Percentiles rank a stretch among this genome's conserved stretches.
phyloP scores from a whole-genome alignment of 1,140 invertebrate genomes.

The Epicauta chinensis region DNA sequence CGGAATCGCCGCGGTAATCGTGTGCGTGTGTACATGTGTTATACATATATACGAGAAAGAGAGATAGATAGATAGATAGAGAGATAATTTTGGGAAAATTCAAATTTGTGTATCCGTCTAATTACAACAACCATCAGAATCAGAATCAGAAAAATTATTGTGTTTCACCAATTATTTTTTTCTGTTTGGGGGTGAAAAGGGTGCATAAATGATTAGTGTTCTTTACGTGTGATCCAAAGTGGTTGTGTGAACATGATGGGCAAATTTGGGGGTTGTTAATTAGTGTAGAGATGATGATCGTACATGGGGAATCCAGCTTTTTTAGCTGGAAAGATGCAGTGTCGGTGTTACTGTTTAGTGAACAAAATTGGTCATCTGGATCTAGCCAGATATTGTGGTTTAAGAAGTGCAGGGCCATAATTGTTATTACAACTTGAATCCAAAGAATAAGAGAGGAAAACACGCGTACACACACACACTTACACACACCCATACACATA shows the following conservation, averaged over 20 bases:
- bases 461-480: background rate
- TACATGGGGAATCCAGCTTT: slow-evolving; percentile 4
- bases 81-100: background rate
- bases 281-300: slow-evolving; percentile 18
- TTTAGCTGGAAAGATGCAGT: slow-evolving; percentile 30
- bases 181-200: too few relatives aligned
- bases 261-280: slow-evolving; percentile 19
- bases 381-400: slow-evolving; percentile 29
- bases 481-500: too few relatives aligned
- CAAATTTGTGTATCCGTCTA: too few relatives aligned
- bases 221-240: too few relatives aligned
- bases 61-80: background rate
- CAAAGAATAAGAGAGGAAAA: background rate
- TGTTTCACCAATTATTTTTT: too few relatives aligned
- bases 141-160: too few relatives aligned
- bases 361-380: slow-evolving; percentile 17
- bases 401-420: slow-evolving; percentile 18
- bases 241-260: background rate
- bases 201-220: too few relatives aligned
- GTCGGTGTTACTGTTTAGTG: slow-evolving; percentile 8
- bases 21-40: background rate
- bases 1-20: background rate
- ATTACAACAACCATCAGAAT: too few relatives aligned
- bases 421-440: slow-evolving; percentile 11
- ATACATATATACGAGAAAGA: background rate